Base-by-base conservation (phyloP, 2,888 invertebrate species). In the Gryllus longicercus region DNA sequence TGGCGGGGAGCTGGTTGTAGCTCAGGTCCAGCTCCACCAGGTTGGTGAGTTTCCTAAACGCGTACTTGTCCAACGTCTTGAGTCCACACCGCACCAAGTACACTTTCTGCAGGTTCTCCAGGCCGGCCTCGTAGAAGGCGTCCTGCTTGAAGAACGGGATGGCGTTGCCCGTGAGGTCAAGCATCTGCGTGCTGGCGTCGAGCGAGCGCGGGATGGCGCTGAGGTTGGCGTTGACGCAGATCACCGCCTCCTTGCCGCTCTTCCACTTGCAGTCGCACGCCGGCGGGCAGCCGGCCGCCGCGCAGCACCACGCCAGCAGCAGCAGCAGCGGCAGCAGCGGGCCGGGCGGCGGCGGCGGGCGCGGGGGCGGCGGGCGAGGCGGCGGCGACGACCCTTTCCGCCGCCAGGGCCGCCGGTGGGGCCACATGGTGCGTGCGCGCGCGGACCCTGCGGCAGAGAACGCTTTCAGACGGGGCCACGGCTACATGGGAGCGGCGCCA, bases 211-310 rank as follows among this genome's bases (percentile, higher is more conserved):
- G 95, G 84, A 95, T 91, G 85, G 91, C 89, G 84, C 92, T 91
- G 84, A 95, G 90, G 86, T 93, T 93, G 82, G 93, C 93, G 86
- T 92, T 92, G 84, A 91, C 90, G 88, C 95, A 96, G 84, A 93
- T 89, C 81, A 94, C 95, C 78, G 94, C 93, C 88, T 95, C 95
- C 87, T 95, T 95, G 85, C 95, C 95, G 86, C 92, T 93, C 87
- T 94, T 94, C 95, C 95, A 96, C 88, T 95, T 95, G 90, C 95
- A 95, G 87, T 95, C 94, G 88, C 95, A 96, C 84, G 92, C 89
- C 82, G 90, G 90, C 79, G 94, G 94, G 86, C 94, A 94, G 84
- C 92, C 92, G 85, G 91, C 91, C 83, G 88, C 85, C 75, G 75
- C 75, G 77, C 38, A 23, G 77, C 38, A n/a, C 49, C 38, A 23